Percentiles rank a stretch among this genome's conserved stretches.
These are phyloP conservation scores for Patella caerulea DNA, from an alignment of 2,888 invertebrate genomes.

Conservation along the genomic window DNA sequence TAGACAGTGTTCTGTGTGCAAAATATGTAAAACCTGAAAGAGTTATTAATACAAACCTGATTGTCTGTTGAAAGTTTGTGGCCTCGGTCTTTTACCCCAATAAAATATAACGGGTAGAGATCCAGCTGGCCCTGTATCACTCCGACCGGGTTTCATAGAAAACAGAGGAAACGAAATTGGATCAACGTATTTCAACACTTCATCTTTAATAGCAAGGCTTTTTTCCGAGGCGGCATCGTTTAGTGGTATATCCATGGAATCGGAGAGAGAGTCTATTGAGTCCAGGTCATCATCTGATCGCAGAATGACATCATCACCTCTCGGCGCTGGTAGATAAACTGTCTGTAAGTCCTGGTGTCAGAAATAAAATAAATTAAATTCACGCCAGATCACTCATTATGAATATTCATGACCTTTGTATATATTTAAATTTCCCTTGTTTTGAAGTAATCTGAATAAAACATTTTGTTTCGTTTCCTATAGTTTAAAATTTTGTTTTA, in stretches of 20 bases:
- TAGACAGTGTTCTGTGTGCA: background rate
- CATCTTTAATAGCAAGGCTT: slow-evolving; percentile 28
- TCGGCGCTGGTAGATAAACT: slow-evolving; percentile 50
- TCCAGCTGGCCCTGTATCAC: slow-evolving; percentile 58
- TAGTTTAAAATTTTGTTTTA: too few species aligned
- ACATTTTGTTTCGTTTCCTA: too few species aligned
- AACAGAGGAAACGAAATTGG: slow-evolving; percentile 64
- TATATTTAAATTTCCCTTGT: too few species aligned
- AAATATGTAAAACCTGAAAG: background rate
- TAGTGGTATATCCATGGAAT: slow-evolving; percentile 52
- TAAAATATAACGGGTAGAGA: slow-evolving; percentile 62
- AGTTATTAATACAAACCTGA: slow-evolving; percentile 49
- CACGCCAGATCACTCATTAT: too few species aligned
- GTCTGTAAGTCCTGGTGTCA: slow-evolving; percentile 51
- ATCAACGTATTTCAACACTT: slow-evolving; percentile 46
- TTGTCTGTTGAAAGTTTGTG: slow-evolving; percentile 54
- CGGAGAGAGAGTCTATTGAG: slow-evolving; percentile 40
- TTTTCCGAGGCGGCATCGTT: slow-evolving; percentile 29
- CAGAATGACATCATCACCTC: slow-evolving; percentile 57
- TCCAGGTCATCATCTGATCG: slow-evolving; percentile 44
- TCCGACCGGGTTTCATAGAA: slow-evolving; percentile 55
- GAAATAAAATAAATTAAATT: background rate
- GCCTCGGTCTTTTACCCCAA: slow-evolving; percentile 59
- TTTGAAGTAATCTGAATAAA: too few species aligned
- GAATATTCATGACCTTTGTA: too few species aligned